A percentile compares a stretch with the other conserved stretches of the same genome.
Conservation (phyloP, 2,888 invertebrate species). For the Hemistola chrysoprasaria region DNA sequence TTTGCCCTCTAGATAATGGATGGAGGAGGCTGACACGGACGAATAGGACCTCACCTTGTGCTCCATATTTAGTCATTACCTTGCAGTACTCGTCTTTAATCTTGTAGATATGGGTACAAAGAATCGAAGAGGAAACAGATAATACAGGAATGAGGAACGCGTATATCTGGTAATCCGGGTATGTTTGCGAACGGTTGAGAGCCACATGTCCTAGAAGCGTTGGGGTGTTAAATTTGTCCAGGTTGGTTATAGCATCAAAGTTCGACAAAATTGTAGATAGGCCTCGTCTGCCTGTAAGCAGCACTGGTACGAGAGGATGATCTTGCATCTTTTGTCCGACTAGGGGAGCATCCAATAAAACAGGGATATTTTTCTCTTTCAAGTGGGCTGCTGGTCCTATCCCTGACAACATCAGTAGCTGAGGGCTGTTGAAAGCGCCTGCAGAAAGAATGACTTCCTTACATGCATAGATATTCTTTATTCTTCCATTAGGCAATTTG, state of each 20-base stretch:
- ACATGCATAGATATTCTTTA: conserved; percentile 27
- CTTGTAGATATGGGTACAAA: conserved; percentile 28
- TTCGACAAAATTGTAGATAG: conserved; percentile 27
- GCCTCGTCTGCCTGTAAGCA: conserved; percentile 31
- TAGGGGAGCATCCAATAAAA: conserved; percentile 37
- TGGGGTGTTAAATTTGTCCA: conserved; percentile 37
- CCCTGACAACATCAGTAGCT: conserved; percentile 53
- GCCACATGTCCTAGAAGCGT: conserved; percentile 41
- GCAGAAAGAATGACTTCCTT: conserved; percentile 51
- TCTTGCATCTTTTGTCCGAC: conserved; percentile 51
- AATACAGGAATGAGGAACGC: conserved; percentile 33
- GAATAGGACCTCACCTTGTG: conserved; percentile 26
- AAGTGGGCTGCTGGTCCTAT: conserved; percentile 48
- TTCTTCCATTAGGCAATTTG: conserved; percentile 19
- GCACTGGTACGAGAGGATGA: conserved; percentile 37
- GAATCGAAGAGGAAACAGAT: conserved; percentile 29
- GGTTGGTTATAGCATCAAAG: conserved; percentile 27
- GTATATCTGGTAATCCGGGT: conserved; percentile 48
- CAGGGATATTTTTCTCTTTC: conserved; percentile 34
- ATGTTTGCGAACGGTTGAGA: conserved; percentile 36
- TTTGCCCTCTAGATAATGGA: conserved; percentile 45
- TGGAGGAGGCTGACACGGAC: conserved; percentile 33
- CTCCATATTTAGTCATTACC: conserved; percentile 1
- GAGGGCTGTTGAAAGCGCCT: conserved; percentile 48
- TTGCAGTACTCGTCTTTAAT: conserved; percentile 4